Evolutionary conservation across 1,140 invertebrate genomes (phyloP).

Genomic region (Penaeus indicus): DNA sequence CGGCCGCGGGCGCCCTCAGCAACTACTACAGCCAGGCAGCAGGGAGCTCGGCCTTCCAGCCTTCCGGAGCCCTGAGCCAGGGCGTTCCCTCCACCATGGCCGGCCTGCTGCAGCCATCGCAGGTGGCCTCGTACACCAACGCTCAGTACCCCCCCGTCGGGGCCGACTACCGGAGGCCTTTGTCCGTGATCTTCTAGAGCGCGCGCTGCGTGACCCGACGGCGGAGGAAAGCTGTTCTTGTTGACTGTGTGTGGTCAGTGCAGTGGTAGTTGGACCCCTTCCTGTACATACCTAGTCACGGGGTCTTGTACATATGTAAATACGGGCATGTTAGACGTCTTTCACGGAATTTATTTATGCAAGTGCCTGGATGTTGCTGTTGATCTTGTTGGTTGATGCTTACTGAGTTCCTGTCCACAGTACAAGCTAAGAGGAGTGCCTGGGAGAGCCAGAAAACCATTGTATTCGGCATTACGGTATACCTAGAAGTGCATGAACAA

Average conservation of each 20-base stretch:
- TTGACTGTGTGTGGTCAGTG: not conserved
- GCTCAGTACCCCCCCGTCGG: conserved; percentile 75
- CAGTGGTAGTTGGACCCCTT: not conserved
- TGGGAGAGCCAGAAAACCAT: not conserved
- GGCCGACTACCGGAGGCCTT: conserved; percentile 82
- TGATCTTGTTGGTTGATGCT: conserved; percentile 58
- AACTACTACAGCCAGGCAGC: conserved; percentile 56
- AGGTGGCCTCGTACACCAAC: conserved; percentile 72
- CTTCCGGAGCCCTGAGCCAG: conserved; percentile 53
- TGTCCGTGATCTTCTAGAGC: conserved; percentile 86
- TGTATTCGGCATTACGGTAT: too few relatives aligned
- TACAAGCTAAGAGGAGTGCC: conserved; percentile 33
- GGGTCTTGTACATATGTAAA: conserved; percentile 49
- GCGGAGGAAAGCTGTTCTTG: too few relatives aligned
- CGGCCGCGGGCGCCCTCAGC: conserved; percentile 53
- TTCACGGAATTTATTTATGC: conserved; percentile 58
- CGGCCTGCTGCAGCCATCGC: conserved; percentile 76
- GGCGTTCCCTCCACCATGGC: conserved; percentile 69
- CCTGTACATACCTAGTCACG: conserved; percentile 46
- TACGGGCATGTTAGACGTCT: conserved; percentile 47
- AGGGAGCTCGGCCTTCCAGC: conserved; percentile 52
- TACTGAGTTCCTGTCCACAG: conserved; percentile 43
- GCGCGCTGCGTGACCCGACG: too few relatives aligned
- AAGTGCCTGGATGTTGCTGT: conserved; percentile 61
- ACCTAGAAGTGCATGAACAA: too few relatives aligned